Evolutionary conservation across 2,888 invertebrate species (phyloP).

Genomic region (Rambutsinella grinnellia): DNA sequence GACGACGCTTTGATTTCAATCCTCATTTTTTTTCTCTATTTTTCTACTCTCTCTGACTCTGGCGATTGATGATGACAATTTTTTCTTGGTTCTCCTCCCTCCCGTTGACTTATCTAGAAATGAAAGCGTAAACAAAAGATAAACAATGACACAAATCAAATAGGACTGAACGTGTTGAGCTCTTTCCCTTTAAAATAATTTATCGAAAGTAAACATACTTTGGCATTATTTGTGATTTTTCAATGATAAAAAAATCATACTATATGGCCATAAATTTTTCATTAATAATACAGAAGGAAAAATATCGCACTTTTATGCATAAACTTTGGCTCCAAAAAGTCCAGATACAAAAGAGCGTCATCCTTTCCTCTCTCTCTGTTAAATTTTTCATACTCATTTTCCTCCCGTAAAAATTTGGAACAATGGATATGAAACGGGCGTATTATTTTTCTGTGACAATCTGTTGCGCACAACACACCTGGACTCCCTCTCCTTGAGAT

Average conservation of each 20-base stretch:
- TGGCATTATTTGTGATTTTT: neutral
- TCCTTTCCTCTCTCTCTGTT: neutral
- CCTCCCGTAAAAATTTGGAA: neutral
- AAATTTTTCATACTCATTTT: neutral
- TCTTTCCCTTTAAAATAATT: conserved; percentile 6
- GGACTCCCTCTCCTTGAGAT: conserved; percentile 6
- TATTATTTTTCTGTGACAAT: conserved; percentile 30
- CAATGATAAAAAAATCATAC: neutral
- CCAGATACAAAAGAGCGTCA: neutral
- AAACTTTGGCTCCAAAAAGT: neutral
- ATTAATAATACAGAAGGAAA: neutral
- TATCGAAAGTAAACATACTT: neutral
- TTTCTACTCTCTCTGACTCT: neutral
- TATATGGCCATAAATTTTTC: neutral
- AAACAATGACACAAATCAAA: conserved; percentile 42
- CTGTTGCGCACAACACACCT: conserved; percentile 44
- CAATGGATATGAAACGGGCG: conserved; percentile 17
- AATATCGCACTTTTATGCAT: neutral
- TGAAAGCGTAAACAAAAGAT: conserved; percentile 34
- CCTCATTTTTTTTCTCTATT: neutral
- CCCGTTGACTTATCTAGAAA: conserved; percentile 16
- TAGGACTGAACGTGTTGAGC: neutral
- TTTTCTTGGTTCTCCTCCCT: conserved; percentile 1
- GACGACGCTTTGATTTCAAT: neutral
- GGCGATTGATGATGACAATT: neutral